Base-by-base conservation (phyloP, 2,113 vertebrate genomes). In the Hucho hucho region DNA sequence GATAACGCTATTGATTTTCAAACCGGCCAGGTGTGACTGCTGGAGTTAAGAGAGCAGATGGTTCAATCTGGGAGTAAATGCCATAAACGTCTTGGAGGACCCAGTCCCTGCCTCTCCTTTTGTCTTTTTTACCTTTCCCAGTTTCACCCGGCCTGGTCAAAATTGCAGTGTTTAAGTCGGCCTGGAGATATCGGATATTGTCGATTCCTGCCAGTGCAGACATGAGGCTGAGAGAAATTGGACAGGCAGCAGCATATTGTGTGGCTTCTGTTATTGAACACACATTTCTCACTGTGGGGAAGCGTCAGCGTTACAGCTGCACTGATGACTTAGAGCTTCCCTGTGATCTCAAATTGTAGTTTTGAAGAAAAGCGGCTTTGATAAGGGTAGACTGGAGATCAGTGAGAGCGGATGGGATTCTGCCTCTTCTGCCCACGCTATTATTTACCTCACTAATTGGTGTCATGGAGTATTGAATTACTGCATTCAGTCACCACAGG, bases 381-480 rank as follows among this genome's bases (percentile, higher is more conserved):
- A 87, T 81, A 75, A 76, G 75, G 72, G 68, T 66, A 70, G 69
- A 70, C 64, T 2, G 0, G 6, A 14, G 79, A 82, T 58, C 65
- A 64, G 77, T 46, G 70, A 79, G 76, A 78, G 77, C 75, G 70
- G 61, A 47, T 53, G 72, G 46, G 80, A 75, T 24, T 72, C 14
- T 20, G 66, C 56, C 32, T 75, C 72, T 59, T 29, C 69, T 29
- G 75, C 22, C 64, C 24, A 2, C 2, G 64, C 74, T 78, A 69
- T 90, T 90, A 85, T 90, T 90, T 87, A 86, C 24, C 76, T 70
- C 70, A 4, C 80, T 90, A 90, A 90, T 91, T 90, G 85, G 84
- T 86, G 86, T 84, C 82, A 74, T 14, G 75, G 79, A 59, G 81
- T 79, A 80, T 87, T 84, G 86, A 86, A 76, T 84, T 69, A 37